phyloP scores from a whole-genome alignment of 2,888 invertebrate species.

The Zele albiditarsus region DNA sequence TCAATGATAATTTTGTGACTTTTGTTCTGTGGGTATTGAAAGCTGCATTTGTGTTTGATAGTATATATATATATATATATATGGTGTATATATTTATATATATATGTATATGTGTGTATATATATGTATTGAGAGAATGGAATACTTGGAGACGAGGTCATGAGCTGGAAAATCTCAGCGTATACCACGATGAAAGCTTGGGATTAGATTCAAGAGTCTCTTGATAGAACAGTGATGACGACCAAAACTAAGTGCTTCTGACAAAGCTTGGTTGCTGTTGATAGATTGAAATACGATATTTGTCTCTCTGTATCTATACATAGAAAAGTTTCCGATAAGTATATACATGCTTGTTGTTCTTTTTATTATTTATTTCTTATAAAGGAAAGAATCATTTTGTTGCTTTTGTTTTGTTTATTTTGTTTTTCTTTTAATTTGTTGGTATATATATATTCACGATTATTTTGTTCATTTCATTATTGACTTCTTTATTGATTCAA shows the following conservation, averaged over 20 bases:
- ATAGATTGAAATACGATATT: constrained; percentile 20
- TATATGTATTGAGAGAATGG: not conserved
- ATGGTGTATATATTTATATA: too few relatives aligned
- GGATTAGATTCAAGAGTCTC: constrained; percentile 44
- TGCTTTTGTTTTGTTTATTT: not conserved
- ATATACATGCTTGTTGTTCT: constrained; percentile 6
- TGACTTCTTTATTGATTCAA: not conserved
- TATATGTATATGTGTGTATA: not conserved
- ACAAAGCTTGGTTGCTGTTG: constrained; percentile 2
- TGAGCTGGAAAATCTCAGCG: constrained; percentile 43
- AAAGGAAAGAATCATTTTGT: not conserved
- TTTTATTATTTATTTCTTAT: not conserved
- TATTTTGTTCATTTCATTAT: not conserved
- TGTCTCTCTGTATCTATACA: not conserved
- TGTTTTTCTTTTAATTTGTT: not conserved
- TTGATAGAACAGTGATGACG: not conserved
- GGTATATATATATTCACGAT: not conserved
- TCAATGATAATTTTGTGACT: not conserved
- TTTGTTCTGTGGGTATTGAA: not conserved
- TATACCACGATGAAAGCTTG: constrained; percentile 41
- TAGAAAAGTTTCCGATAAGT: not conserved
- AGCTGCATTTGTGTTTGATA: not conserved
- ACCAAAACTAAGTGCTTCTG: constrained; percentile 7
- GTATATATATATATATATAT: too few relatives aligned
- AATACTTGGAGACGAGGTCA: constrained; percentile 38